Evolutionary conservation across 2,888 invertebrate genomes (phyloP).

Genomic region (Platycheirus rosarum): DNA sequence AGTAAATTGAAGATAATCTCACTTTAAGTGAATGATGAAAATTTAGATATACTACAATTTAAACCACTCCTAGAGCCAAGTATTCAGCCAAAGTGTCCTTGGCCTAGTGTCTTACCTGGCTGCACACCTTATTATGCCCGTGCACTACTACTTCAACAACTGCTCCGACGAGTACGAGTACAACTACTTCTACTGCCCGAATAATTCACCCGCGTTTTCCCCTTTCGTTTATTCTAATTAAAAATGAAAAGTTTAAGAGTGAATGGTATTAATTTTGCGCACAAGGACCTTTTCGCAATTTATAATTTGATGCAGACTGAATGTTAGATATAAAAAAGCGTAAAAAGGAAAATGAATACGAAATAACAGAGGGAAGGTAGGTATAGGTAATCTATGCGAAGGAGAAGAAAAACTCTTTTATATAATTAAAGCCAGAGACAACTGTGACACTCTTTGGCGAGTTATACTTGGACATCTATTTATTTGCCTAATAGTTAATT

Average conservation of each 20-base stretch:
- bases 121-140: conserved; percentile 16
- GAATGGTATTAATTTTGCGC: conserved; percentile 68
- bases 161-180: too few relatives aligned
- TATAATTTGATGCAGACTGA: conserved; percentile 69
- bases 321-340: conserved; percentile 38
- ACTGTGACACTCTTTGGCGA: conserved; percentile 57
- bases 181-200: not conserved
- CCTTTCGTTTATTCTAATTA: conserved; percentile 68
- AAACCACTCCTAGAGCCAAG: conserved; percentile 5
- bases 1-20: conserved; percentile 48
- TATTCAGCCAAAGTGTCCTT: conserved; percentile 47
- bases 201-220: conserved; percentile 21
- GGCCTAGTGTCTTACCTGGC: conserved; percentile 45
- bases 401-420: conserved; percentile 53
- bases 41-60: conserved; percentile 36
- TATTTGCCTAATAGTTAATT: conserved; percentile 68
- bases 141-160: conserved; percentile 4
- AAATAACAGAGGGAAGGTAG: not conserved
- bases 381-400: conserved; percentile 40
- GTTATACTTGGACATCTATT: conserved; percentile 66
- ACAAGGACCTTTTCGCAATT: conserved; percentile 68
- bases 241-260: conserved; percentile 68
- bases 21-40: conserved; percentile 50
- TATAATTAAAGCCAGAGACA: conserved; percentile 66
- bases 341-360: conserved; percentile 7